Evolutionary conservation across 2,797 vertebrate species (phyloP), one percentile per base, ranked within the genome.

Genomic region (Phoebastria nigripes): DNA sequence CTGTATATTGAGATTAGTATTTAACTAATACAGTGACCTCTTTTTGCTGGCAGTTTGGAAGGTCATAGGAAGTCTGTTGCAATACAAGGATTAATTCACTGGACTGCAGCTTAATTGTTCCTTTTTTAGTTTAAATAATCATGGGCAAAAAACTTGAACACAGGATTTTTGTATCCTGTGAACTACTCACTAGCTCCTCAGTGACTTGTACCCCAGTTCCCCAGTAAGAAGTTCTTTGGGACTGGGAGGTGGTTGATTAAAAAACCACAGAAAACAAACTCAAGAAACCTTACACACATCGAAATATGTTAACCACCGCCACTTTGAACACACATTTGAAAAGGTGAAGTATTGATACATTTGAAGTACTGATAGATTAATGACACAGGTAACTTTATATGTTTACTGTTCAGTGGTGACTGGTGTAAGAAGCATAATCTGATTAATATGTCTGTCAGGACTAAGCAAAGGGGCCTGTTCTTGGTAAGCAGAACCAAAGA

Each of bases 61-160:
- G 92, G 73, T 91, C 90, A 82, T 28, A 77, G 56, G 58, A 90
- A 54, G 67, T 81, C 84, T 92, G 56, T 70, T 93, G 56, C 71
- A 93, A 44, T 46, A 69, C 63, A 91, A 89, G 66, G 74, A 97
- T 94, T 94, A 95, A 83, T 89, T 92, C 72, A 77, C n/a, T 92
- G 73, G 24, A 72, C 72, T 80, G 65, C 65, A 67, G 79, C 74
- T 80, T 89, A 80, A 85, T 70, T 82, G 67, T 79, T 95, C 71
- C 59, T 55, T 87, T 92, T 90, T 89, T n/a, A 70, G 29, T 63
- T 94, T 63, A 90, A 93, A 87, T 91, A 85, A 82, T 63, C 0
- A 3, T 72, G 52, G 70, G 42, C 20, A 87, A 87, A 65, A 47
- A 62, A 2, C 3, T 62, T 55, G 35, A 84, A 39, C 44, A 28